phyloP scores from a whole-genome alignment of 2,888 invertebrate species.

The Eucera pruinosa region DNA sequence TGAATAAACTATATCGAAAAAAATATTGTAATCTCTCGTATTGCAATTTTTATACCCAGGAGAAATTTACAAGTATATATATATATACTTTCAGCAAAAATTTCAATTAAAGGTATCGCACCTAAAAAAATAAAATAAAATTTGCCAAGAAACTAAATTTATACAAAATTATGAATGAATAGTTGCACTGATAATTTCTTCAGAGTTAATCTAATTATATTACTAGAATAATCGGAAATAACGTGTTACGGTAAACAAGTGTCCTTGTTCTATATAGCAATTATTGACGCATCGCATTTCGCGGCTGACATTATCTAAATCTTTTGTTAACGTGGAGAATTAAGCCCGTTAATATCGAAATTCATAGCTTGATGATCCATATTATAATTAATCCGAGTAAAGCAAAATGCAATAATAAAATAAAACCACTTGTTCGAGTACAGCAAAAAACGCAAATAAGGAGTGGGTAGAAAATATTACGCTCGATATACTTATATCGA shows the following conservation, averaged over 20 bases:
- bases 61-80: too few species aligned
- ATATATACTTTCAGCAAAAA: too few species aligned
- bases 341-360: slow-evolving; percentile 11
- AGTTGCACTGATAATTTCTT: neutral
- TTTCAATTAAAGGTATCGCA: too few species aligned
- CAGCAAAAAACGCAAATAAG: neutral
- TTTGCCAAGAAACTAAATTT: neutral
- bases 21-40: neutral
- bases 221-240: slow-evolving; percentile 8
- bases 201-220: slow-evolving; percentile 11
- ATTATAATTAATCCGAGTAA: neutral
- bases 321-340: slow-evolving; percentile 40
- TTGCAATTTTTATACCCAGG: neutral
- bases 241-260: slow-evolving; percentile 43
- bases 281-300: slow-evolving; percentile 63
- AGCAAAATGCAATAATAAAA: neutral
- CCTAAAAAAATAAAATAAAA: too few species aligned
- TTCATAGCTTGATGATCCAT: neutral
- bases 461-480: neutral
- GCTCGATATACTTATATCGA: too few species aligned
- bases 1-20: neutral
- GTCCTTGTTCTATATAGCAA: slow-evolving; percentile 66
- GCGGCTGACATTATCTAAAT: slow-evolving; percentile 34
- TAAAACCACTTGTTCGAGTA: too few species aligned
- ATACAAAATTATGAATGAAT: neutral